Percentiles rank a stretch among this genome's conserved stretches.
phyloP scores from a whole-genome alignment of 2,113 vertebrate species.

The Corythornis cristatus region DNA sequence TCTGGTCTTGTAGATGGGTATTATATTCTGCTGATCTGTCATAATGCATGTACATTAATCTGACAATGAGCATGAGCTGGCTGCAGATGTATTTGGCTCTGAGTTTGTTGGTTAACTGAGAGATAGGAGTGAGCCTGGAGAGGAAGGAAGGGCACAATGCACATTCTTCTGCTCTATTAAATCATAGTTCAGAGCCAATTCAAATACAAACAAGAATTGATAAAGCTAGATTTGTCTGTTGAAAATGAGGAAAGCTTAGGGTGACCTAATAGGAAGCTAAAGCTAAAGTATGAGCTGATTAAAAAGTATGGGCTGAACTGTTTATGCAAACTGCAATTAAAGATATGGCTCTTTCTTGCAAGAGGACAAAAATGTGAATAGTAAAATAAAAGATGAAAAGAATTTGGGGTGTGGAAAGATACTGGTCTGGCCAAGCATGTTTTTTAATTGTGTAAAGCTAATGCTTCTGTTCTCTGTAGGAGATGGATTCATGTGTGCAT shows the following conservation, averaged over 20 bases:
- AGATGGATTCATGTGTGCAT: neutral
- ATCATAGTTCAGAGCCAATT: neutral
- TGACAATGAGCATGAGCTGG: neutral
- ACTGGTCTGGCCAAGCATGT: neutral
- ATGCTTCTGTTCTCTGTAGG: neutral
- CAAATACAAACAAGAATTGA: neutral
- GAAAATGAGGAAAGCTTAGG: neutral
- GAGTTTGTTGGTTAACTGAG: neutral
- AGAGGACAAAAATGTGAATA: neutral
- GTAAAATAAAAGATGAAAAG: neutral
- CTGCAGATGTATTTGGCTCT: neutral
- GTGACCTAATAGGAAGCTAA: neutral
- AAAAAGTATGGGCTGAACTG: conserved; percentile 5
- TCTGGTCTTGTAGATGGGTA: neutral
- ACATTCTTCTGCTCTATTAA: neutral
- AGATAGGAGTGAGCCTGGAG: neutral
- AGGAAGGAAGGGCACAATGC: neutral
- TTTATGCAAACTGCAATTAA: conserved; percentile 22
- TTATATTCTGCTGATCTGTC: neutral
- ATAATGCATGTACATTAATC: neutral
- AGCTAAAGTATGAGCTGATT: neutral
- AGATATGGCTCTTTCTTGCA: neutral
- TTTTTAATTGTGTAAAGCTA: neutral
- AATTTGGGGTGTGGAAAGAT: neutral
- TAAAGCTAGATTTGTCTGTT: conserved; percentile 1